Evolutionary conservation across 2,113 vertebrate genomes (phyloP).

Genomic region (Platichthys flesus): DNA sequence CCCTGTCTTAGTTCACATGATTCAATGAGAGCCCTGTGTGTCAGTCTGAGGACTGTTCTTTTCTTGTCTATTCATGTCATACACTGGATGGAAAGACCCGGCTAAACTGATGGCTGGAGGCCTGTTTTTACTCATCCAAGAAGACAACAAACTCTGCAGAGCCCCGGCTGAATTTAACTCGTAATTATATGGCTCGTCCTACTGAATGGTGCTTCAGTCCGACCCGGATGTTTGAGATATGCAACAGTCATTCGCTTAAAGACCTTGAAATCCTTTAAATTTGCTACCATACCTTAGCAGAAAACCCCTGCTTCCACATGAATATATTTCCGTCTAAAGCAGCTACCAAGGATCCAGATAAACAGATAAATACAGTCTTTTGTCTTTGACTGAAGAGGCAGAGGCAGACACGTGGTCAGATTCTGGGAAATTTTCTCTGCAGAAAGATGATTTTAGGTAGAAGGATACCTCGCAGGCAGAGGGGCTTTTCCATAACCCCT

Average conservation of each 20-base stretch:
- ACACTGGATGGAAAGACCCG: conserved; percentile 73
- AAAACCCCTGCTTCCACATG: conserved; percentile 17
- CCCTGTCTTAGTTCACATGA: conserved; percentile 86
- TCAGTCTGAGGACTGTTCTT: conserved; percentile 85
- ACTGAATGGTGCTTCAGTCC: conserved; percentile 36
- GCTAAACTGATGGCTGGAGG: conserved; percentile 56
- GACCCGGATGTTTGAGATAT: conserved; percentile 4
- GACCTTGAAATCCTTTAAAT: conserved; percentile 22
- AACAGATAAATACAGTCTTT: conserved; percentile 15
- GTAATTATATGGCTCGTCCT: conserved; percentile 47
- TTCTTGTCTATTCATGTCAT: conserved; percentile 84
- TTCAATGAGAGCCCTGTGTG: conserved; percentile 87
- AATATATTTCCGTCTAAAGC: background rate
- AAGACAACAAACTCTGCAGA: conserved; percentile 61
- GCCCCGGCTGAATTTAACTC: conserved; percentile 59
- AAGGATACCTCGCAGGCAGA: conserved; percentile 39
- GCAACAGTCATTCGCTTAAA: conserved; percentile 20
- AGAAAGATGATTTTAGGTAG: conserved; percentile 15
- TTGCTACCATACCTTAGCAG: conserved; percentile 21
- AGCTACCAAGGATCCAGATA: background rate
- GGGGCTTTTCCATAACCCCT: conserved; percentile 39
- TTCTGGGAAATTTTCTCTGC: conserved; percentile 25
- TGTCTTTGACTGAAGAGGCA: conserved; percentile 8
- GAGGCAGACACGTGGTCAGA: conserved; percentile 41
- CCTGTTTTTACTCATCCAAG: conserved; percentile 76